Evolutionary conservation across 2,797 vertebrate genomes (phyloP), one percentile per base, ranked within the genome.

Genomic region (Coranthus polyacanthus): DNA sequence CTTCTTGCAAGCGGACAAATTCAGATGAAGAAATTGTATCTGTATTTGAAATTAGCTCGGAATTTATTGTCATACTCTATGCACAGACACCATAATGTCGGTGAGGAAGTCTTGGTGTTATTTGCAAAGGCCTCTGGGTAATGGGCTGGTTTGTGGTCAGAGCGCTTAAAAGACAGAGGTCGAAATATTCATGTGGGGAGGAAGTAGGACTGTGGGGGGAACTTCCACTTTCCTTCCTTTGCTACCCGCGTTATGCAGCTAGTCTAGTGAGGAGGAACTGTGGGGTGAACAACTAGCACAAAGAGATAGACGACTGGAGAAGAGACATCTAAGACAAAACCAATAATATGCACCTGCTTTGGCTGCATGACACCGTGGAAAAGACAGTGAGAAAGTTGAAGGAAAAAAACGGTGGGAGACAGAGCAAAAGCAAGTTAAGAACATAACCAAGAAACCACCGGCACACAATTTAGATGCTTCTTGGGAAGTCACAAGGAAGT

Each of bases 191-290:
- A 86, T 88, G 85, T 90, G 90, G 90, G 87, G 89, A 92, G 92
- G 91, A 93, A 90, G 88, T 87, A 87, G 87, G 86, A 87, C 88
- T 84, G 83, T 83, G 77, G 87, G 92, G 24, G 91, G 91, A 92
- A 92, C 91, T 94, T 93, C 92, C 87, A 93, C 86, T 89, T 91
- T 83, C 68, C 89, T 94, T 92, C 90, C 89, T 88, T 54, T 68
- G 61, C 85, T 86, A 87, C 72, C 89, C 79, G 64, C 74, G 59
- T 76, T 79, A 49, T 78, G 84, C 78, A 85, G 85, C 74, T 59
- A 55, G 77, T 84, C 77, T 71, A 36, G 68, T 62, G 83, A 54
- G 72, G 60, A 68, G 65, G 75, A 66, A 55, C 54, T 65, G n/a
- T 55, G 50, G 15, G 62, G 69, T 69, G 52, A 81, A 65, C 39